Evolutionary conservation across 2,113 vertebrate genomes (phyloP).

Genomic region (Micronisus gabar): DNA sequence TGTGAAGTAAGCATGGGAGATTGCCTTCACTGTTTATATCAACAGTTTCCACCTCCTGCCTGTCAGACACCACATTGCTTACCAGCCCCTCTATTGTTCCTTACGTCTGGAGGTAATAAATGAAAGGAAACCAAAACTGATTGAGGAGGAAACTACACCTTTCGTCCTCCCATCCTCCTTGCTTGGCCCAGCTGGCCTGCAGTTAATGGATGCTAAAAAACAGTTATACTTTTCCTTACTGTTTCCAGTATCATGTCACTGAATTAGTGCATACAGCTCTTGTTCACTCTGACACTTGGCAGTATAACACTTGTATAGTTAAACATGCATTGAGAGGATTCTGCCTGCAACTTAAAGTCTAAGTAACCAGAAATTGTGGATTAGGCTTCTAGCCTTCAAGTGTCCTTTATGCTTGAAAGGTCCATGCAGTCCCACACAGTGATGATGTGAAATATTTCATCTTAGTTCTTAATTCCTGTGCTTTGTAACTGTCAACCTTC

Average conservation of each 20-base stretch:
- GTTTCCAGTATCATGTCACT: not conserved
- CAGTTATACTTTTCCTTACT: not conserved
- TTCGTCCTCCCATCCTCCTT: not conserved
- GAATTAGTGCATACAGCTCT: not conserved
- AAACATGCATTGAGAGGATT: not conserved
- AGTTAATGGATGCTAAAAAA: not conserved
- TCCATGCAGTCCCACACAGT: not conserved
- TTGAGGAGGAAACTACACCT: not conserved
- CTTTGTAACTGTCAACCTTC: not conserved
- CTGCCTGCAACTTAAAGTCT: not conserved
- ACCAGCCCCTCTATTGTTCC: not conserved
- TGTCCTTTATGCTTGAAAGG: not conserved
- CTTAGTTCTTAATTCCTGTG: not conserved
- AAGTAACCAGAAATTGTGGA: not conserved
- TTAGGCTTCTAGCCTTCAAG: not conserved
- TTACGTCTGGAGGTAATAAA: not conserved
- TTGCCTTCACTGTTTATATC: not conserved
- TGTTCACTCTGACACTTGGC: not conserved
- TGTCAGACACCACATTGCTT: not conserved
- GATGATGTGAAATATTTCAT: not conserved
- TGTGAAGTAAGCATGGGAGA: not conserved
- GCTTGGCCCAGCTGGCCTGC: not conserved
- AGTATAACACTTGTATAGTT: not conserved
- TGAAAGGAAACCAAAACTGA: not conserved
- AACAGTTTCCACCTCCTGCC: not conserved